phyloP scores from a whole-genome alignment of 2,113 vertebrate genomes.

The Chaetura pelagica region DNA sequence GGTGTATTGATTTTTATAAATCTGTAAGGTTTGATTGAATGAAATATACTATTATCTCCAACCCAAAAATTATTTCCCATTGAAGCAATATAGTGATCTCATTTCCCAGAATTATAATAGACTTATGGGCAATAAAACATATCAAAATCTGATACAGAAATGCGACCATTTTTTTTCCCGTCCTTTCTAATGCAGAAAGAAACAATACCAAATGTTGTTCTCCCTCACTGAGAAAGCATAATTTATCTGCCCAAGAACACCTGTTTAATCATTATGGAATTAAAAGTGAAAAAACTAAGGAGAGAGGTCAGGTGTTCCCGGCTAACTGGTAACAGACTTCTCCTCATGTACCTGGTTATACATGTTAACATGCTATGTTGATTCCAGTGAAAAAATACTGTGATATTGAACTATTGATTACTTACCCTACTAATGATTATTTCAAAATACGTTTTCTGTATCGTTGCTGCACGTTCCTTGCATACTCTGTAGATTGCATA shows the following conservation, averaged over 20 bases:
- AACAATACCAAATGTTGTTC: not conserved
- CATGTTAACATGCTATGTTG: not conserved
- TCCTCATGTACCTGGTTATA: not conserved
- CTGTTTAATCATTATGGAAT: not conserved
- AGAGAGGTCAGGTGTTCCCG: not conserved
- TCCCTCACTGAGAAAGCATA: not conserved
- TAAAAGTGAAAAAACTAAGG: not conserved
- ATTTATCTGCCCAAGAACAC: not conserved
- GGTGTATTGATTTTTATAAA: not conserved
- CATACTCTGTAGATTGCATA: not conserved
- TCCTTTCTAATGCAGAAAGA: not conserved
- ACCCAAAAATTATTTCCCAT: not conserved
- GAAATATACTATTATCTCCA: not conserved
- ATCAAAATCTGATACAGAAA: not conserved
- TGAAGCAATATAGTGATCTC: not conserved
- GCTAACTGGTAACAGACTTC: not conserved
- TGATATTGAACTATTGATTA: not conserved
- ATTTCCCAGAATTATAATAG: not conserved
- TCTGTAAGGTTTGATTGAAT: not conserved
- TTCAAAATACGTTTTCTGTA: not conserved
- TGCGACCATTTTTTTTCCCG: rapidly evolving
- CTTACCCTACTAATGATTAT: not conserved
- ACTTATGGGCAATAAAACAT: not conserved
- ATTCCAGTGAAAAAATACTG: not conserved
- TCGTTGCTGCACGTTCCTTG: not conserved